Evolutionary conservation across 2,888 invertebrate species (phyloP).

Genomic region (Rapana venosa): DNA sequence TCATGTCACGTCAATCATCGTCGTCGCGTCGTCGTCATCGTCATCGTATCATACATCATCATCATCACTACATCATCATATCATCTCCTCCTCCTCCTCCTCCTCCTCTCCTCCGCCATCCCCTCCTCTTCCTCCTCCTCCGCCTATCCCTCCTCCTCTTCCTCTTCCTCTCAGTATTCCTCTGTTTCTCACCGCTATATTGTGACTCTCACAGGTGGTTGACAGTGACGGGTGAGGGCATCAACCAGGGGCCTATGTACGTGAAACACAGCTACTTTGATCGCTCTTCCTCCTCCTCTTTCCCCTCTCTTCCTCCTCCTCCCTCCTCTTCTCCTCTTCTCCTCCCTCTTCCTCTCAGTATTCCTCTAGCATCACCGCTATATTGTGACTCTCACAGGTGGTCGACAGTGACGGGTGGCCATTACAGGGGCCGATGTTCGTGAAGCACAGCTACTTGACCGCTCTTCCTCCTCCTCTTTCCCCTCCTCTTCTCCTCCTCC

Average conservation of each 20-base stretch:
- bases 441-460: too few relatives aligned
- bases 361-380: too few relatives aligned
- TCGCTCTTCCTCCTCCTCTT: neutral
- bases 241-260: slow-evolving; percentile 38
- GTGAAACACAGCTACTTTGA: too few relatives aligned
- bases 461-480: neutral
- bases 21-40: too few relatives aligned
- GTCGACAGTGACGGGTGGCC: neutral
- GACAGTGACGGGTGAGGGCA: neutral
- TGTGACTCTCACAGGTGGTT: too few relatives aligned
- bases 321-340: neutral
- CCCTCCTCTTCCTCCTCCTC: neutral
- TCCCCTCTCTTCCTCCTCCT: neutral
- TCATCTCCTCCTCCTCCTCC: neutral
- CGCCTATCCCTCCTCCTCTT: neutral
- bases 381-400: too few relatives aligned
- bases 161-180: neutral
- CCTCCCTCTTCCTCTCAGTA: too few relatives aligned
- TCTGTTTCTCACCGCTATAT: too few relatives aligned
- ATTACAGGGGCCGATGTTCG: slow-evolving; percentile 39
- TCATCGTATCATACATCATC: too few relatives aligned
- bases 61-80: too few relatives aligned
- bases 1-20: too few relatives aligned
- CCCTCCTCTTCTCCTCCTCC: neutral
- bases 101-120: neutral